Percentiles rank a stretch among this genome's conserved stretches.
phyloP scores from a whole-genome alignment of 2,888 invertebrate genomes.

The Doris montereyensis region DNA sequence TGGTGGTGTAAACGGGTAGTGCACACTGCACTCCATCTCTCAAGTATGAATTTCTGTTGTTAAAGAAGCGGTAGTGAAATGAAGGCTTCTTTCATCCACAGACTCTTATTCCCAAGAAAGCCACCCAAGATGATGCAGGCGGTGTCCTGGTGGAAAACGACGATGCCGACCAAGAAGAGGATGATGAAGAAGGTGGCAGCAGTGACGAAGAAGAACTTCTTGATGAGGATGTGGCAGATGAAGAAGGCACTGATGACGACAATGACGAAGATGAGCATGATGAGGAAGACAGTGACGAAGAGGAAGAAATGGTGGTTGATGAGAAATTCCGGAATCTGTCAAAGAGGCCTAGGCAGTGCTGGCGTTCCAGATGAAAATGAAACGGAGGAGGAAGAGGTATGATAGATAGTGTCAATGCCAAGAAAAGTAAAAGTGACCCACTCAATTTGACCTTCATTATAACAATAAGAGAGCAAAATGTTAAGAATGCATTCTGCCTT shows the following conservation, averaged over 20 bases:
- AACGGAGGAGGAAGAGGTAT: constrained; percentile 28
- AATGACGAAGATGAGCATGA: constrained; percentile 37
- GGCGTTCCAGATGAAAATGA: constrained; percentile 75
- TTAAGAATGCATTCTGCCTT: too few relatives aligned
- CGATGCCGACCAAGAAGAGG: constrained; percentile 10
- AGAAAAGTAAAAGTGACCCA: too few relatives aligned
- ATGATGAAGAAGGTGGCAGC: constrained; percentile 19
- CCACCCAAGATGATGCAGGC: constrained; percentile 7
- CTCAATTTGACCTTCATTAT: too few relatives aligned
- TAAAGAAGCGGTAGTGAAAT: not conserved
- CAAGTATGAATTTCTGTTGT: too few relatives aligned
- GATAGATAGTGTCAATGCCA: too few relatives aligned
- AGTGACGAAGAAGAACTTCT: constrained; percentile 38
- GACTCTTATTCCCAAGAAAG: constrained; percentile 25
- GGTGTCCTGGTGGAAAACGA: constrained; percentile 8
- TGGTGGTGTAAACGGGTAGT: too few relatives aligned
- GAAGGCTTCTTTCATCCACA: not conserved
- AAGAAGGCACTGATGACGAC: constrained; percentile 37
- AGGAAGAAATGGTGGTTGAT: constrained; percentile 72
- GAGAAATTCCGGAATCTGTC: constrained; percentile 83
- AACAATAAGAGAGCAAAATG: too few relatives aligned
- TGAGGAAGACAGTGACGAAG: constrained; percentile 40
- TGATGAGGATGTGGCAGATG: constrained; percentile 39
- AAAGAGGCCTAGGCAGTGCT: constrained; percentile 79
- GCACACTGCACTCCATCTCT: too few relatives aligned